phyloP scores from a whole-genome alignment of 2,888 invertebrate species.

The Drosophila leonis region DNA sequence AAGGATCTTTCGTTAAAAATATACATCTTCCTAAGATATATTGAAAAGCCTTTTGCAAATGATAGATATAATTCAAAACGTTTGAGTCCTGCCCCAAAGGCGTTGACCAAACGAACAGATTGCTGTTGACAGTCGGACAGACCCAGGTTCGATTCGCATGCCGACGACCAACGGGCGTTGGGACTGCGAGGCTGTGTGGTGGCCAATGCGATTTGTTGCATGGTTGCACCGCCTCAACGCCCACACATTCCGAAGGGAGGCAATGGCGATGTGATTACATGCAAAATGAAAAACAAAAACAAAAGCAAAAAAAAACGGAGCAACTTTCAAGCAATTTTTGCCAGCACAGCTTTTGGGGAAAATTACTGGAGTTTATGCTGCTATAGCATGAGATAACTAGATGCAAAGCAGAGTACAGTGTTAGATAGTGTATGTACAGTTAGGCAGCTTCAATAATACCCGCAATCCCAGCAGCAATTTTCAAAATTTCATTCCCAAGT shows the following conservation, averaged over 20 bases:
- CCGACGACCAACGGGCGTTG: neutral
- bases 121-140: conserved; percentile 23
- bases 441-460: conserved; percentile 65
- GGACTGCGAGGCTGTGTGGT: conserved; percentile 38
- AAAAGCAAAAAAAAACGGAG: neutral
- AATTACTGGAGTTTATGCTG: conserved; percentile 63
- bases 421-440: conserved; percentile 33
- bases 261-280: conserved; percentile 62
- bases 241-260: conserved; percentile 25
- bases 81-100: conserved; percentile 61
- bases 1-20: too few species aligned
- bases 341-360: conserved; percentile 50
- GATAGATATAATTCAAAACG: conserved; percentile 58
- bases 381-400: conserved; percentile 5
- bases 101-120: conserved; percentile 60
- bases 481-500: conserved; percentile 77
- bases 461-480: conserved; percentile 82
- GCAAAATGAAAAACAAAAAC: conserved; percentile 25
- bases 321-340: conserved; percentile 63
- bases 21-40: neutral
- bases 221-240: conserved; percentile 48
- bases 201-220: conserved; percentile 78
- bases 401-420: conserved; percentile 20
- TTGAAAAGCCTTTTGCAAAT: neutral
- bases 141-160: neutral